Evolutionary conservation across 2,888 invertebrate species (phyloP), one percentile per base, ranked within the genome.

Genomic region (Zaprionus bogoriensis): DNA sequence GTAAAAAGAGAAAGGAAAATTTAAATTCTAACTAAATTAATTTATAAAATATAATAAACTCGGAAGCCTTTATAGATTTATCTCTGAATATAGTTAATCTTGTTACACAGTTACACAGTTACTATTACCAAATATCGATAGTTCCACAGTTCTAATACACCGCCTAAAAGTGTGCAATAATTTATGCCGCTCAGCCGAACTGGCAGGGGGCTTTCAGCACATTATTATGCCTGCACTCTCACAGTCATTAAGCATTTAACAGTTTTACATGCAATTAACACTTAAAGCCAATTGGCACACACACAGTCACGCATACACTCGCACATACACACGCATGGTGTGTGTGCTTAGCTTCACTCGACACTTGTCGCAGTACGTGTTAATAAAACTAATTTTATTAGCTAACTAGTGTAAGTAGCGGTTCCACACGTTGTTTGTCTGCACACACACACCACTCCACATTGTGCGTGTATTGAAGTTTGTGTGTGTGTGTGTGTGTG

Each of bases 351-450:
- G 67, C 67, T 61, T 48, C 63, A 63, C 57, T 63, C 59, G 54
- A 50, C 72, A 80, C 80, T 80, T 81, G 79, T 68, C 66, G 74
- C 67, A 65, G 68, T 75, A 73, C 80, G 80, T 87, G 88, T 80
- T 87, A 89, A 88, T 89, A 83, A 88, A 89, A 89, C 89, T 86
- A 88, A 89, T 88, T 89, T 87, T 74, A 88, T 82, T 82, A 85
- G 80, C 83, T 71, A 78, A 78, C 74, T 77, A 78, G 77, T 82
- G 85, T 85, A 82, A 85, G 85, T 65, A 85, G 82, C 80, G 85
- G 81, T 84, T 69, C 69, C 74, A 74, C 82, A 79, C 69, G 74
- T 68, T 80, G 83, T 82, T 82, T 82, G 75, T 66, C 77, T 69
- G 68, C 44, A 55, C 47, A 63, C 55, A n/a, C 48, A 59, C 58